Base-by-base conservation (phyloP, 1,140 invertebrate genomes). In the Helicoverpa zea region DNA sequence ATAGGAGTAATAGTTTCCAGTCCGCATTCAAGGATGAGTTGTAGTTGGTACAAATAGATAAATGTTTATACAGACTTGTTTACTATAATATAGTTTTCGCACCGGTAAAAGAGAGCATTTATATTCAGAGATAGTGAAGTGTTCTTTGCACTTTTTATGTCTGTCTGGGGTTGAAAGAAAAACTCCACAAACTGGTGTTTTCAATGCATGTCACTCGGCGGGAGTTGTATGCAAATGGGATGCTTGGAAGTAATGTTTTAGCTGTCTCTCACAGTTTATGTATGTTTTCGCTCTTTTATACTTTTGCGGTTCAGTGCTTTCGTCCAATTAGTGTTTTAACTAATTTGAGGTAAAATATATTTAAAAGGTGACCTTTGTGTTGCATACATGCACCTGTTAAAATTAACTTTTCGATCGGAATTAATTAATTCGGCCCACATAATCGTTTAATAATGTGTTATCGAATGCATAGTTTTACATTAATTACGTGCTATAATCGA, bases 1-100 rank as follows among this genome's bases (percentile, higher is more conserved):
- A 58, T 73, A 58, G 70, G 23, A 75, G 72, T 75, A 56, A 61
- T 75, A 49, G 58, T 75, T 75, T 61, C 58, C 73, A 49, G 43
- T 61, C 58, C 30, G 43, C 58, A 58, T 29, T 75, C 56, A 59
- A 75, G 73, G 58, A 75, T 75, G n/a, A n/a, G 47, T n/a, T 58
- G 47, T 12, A 56, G 52, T 56, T 56, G 70, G 18, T 72, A 29
- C 68, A 72, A 54, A 52, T 72, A 72, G 68, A 68, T 49, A 18
- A 23, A 68, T 68, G 64, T 51, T 68, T 68, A 49, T 16, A 23
- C 49, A 68, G 16, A 18, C 64, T 23, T 49, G 30, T 63, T 13
- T 47, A 43, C 7, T 68, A 49, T 43, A 43, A 43, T 68, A 43
- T 68, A 49, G 64, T 49, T 68, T 68, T 68, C 64, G 43, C 64